These are phyloP conservation scores for Notarius lentiginosus DNA, from an alignment of 2,113 vertebrate species.

Conservation along the genomic window DNA sequence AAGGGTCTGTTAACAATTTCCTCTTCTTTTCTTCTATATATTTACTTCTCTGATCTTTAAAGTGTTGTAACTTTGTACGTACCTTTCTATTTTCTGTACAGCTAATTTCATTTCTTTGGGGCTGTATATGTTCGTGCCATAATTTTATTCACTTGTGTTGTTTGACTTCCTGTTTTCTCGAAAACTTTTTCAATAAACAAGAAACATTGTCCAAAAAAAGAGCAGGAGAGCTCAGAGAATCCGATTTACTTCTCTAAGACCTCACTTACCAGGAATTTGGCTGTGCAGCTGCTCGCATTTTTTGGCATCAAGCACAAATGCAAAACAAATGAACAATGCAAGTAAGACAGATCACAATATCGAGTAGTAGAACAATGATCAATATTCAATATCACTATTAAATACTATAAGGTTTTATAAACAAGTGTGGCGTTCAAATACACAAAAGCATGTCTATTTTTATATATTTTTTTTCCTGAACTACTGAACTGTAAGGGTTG, in stretches of 20 bases:
- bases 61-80: not conserved
- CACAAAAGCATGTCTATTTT: not conserved
- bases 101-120: not conserved
- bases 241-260: not conserved
- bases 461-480: not conserved
- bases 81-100: not conserved
- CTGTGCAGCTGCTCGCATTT: not conserved
- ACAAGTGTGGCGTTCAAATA: not conserved
- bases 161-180: not conserved
- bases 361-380: too few species aligned
- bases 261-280: slow-evolving; percentile 13
- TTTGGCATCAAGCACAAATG: not conserved
- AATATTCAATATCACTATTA: not conserved
- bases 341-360: not conserved
- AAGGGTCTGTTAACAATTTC: not conserved
- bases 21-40: not conserved
- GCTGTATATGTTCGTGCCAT: not conserved
- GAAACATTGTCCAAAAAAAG: not conserved
- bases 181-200: not conserved
- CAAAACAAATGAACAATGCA: not conserved
- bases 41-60: not conserved
- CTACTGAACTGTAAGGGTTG: not conserved
- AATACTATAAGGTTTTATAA: not conserved
- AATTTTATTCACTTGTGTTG: not conserved
- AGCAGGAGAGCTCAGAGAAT: not conserved